Conservation (phyloP, 92 coral and sea anemone genomes). For the Umimayanthus chanpuru region DNA sequence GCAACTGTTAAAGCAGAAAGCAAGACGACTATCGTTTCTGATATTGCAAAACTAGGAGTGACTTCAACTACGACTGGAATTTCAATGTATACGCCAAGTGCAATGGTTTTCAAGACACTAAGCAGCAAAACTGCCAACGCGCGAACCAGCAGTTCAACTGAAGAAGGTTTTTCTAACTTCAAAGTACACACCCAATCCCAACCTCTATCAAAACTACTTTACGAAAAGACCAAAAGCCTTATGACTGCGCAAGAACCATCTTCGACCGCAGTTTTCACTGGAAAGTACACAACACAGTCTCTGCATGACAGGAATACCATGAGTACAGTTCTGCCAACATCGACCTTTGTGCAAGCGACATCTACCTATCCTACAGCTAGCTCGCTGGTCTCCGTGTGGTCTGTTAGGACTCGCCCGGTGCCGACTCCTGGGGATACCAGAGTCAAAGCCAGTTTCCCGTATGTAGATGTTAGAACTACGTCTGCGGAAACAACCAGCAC, state of each 20-base stretch:
- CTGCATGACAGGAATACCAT: background rate
- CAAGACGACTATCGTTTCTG: background rate
- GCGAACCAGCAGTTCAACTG: background rate
- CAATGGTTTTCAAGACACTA: background rate
- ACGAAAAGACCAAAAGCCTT: background rate
- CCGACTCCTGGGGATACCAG: background rate
- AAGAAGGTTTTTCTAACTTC: background rate
- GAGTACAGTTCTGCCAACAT: background rate
- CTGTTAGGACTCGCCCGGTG: background rate
- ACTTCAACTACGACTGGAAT: background rate
- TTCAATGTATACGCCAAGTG: background rate
- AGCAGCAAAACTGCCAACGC: background rate
- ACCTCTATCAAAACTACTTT: background rate
- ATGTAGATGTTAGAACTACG: background rate
- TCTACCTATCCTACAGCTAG: background rate
- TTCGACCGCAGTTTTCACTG: background rate
- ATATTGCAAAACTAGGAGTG: background rate
- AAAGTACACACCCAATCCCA: background rate
- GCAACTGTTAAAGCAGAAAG: background rate
- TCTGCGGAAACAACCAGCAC: background rate
- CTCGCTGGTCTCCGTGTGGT: background rate
- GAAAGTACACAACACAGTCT: background rate
- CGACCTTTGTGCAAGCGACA: background rate
- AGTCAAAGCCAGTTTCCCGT: background rate
- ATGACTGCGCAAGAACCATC: background rate